Base-by-base conservation (phyloP, 2,113 vertebrate genomes). In the Oreotrochilus melanogaster region DNA sequence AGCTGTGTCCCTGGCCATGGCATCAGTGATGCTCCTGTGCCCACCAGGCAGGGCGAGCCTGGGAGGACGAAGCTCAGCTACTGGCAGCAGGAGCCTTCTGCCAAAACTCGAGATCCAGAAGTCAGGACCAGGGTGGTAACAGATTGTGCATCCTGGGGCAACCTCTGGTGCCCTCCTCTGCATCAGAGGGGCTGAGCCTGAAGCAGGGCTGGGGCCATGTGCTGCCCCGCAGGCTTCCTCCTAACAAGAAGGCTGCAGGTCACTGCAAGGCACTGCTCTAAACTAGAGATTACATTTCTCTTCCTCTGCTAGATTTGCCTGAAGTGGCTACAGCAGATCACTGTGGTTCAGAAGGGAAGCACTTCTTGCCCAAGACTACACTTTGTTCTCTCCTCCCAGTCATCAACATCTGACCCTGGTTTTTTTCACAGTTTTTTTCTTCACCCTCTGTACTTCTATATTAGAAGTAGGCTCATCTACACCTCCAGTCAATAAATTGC, bases 111-210 rank as follows among this genome's bases (percentile, higher is more conserved):
- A 35, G 31, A 25, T 19, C 21, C 37, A 14, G 58, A 27, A 47
- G 4, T 22, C 18, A 30, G 64, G 43, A 39, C 43, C 62, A 9
- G 57, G 42, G 18, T 2, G 37, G 39, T 4, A 7, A 39, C 6
- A 45, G 67, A 2, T 22, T 30, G 42, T 62, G 47, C 43, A 73
- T 66, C 30, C 62, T n/a, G 43, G 28, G 79, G 35, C 35, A 39
- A 2, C 0, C 3, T 21, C 45, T 3, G 19, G 11, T 51, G 22
- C 8, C 25, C 18, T 47, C 6, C 9, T 10, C 16, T 0, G 0
- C 66, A 37, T 2, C 9, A 10, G n/a, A 7, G 16, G 5, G 11
- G 23, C 35, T 28, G 24, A 69, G 28, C 22, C 39, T 6, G 6
- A 11, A 56, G 45, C 15, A 35, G 31, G 1, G 3, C 43, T 47